Evolutionary conservation across 2,113 vertebrate genomes (phyloP), one percentile per base, ranked within the genome.

Genomic region (Tursiops truncatus): DNA sequence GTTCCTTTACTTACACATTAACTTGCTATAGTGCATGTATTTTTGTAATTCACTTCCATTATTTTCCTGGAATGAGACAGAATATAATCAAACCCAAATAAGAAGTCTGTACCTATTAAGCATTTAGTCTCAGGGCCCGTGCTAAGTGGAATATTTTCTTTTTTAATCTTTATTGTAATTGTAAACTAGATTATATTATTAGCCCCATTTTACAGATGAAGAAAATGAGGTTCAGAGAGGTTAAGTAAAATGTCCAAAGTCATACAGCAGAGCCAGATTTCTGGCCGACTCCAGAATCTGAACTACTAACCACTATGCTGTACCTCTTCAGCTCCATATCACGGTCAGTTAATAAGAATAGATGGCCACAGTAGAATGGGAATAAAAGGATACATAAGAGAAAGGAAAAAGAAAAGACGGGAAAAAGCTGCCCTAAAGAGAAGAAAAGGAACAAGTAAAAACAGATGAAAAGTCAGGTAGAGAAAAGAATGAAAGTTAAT

Each of bases 31-130:
- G 8, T 84, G 13, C 4, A n/a, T 67, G 25, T 6, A 90, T 90
- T 74, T 95, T 86, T 95, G 11, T 63, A 81, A 91, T 56, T 31
- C 23, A 56, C 58, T 95, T 81, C 36, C 25, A 94, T 88, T 94
- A 33, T 25, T 89, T 77, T 82, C 74, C 41, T 56, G 60, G 50
- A 77, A 36, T 68, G 21, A 93, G n/a, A 77, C 38, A 79, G 67
- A 25, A 74, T 67, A 88, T 47, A 88, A 65, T 67, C 94, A 95
- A 88, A 95, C 6, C 15, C 56, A 96, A 96, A 74, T 38, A 80
- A 93, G 33, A 89, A 74, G 53, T 53, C 31, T 79, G 50, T 13
- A 53, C 7, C 95, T 70, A 92, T 36, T 76, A 89, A 90, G 18
- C n/a, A 89, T 81, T 70, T 60, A 58, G 79, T 89, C 94, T 89